Evolutionary conservation across 2,113 vertebrate species (phyloP).

Genomic region (Rhinolophus ferrumequinum): DNA sequence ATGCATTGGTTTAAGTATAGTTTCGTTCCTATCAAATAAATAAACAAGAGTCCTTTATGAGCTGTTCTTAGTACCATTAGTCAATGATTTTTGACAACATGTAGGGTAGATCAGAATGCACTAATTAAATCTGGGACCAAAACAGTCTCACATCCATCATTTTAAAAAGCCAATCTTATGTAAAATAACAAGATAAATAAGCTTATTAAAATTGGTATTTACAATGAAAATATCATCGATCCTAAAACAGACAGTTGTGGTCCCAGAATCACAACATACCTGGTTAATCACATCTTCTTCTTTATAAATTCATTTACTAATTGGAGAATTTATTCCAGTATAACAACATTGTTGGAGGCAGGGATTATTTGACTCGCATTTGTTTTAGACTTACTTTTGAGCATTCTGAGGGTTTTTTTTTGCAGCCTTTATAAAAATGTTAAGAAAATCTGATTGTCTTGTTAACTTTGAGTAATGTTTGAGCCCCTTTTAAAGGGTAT

Average conservation of each 20-base stretch:
- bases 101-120: background rate
- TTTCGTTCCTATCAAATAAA: background rate
- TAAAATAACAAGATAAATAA: slow-evolving; percentile 43
- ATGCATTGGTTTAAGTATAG: background rate
- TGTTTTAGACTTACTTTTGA: background rate
- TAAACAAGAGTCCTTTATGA: background rate
- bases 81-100: slow-evolving; percentile 12
- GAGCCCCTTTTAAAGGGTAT: background rate
- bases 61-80: background rate
- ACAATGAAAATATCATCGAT: background rate
- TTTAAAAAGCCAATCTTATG: background rate
- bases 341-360: background rate
- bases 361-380: background rate
- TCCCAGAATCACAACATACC: background rate
- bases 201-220: slow-evolving; percentile 55
- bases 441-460: background rate
- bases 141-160: slow-evolving; percentile 15
- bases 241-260: background rate
- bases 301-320: background rate
- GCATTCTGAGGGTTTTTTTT: background rate
- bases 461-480: background rate
- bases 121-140: slow-evolving; percentile 20
- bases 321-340: background rate
- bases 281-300: background rate
- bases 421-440: background rate